Evolutionary conservation across 2,888 invertebrate genomes (phyloP), one percentile per base, ranked within the genome.

Genomic region (Heliconius hortense): DNA sequence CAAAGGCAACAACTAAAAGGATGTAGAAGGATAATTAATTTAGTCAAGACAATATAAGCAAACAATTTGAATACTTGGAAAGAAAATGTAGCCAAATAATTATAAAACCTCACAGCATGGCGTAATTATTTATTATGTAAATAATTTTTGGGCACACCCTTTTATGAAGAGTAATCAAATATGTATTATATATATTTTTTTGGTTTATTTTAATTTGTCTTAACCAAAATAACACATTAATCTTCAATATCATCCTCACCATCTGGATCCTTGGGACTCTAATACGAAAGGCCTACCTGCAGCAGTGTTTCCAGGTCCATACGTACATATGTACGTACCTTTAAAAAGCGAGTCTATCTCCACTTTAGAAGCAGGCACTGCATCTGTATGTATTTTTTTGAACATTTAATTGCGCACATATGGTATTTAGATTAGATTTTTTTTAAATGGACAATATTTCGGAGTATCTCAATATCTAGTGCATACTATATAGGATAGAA

Each of bases 11-110:
- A 11, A 35, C 21, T 64, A 35, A 64, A 64, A 64, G 35, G 64
- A 35, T 64, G n/a, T 64, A 64, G 10, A 31, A 39, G 13, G 35
- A 64, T 35, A 64, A 35, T 64, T 64, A 64, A 63, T 31, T 64
- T 64, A n/a, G 35, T 3, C n/a, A 35, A 64, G 11, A 64, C n/a
- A 35, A n/a, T 64, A 64, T 64, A 39, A 35, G 2, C 11, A 35
- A 63, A 35, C 21, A 63, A 31, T n/a, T 31, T 35, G 28, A 28
- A 28, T 28, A 62, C 28, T 62, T 7, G 8, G 15, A 21, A 31
- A 63, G 63, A 35, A 63, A 64, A 64, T 35, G n/a, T 64, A n/a
- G n/a, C 35, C 35, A 24, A 11, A 35, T 39, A 64, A 64, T 35
- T n/a, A 63, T 35, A 35, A 64, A 35, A 64, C n/a, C n/a, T 64